A percentile compares a stretch with the other conserved stretches of the same genome.
Conservation (phyloP, 2,888 invertebrate genomes). For the Brachypterus glaber region DNA sequence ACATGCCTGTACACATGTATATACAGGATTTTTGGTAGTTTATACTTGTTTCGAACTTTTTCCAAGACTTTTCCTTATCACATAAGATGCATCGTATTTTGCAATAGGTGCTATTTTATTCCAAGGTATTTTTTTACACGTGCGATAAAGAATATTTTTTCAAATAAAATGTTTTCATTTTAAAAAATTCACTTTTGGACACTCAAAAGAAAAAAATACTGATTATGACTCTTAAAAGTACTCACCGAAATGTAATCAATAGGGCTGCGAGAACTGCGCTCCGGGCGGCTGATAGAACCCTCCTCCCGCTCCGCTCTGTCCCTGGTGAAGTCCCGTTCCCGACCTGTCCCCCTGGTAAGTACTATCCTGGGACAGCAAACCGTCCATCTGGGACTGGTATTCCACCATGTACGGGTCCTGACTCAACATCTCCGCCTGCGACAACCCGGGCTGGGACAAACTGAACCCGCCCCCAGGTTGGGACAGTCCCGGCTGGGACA, state of each 20-base stretch:
- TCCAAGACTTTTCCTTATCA: too few species aligned
- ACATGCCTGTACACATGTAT: too few species aligned
- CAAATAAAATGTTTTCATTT: background rate
- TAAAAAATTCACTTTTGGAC: too few species aligned
- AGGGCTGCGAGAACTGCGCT: conserved; percentile 57
- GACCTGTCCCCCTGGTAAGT: conserved; percentile 45
- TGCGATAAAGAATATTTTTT: too few species aligned
- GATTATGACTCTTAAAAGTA: too few species aligned
- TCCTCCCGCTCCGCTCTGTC: background rate
- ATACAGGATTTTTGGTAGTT: too few species aligned
- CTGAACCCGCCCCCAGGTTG: conserved; percentile 58
- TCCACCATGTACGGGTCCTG: conserved; percentile 79
- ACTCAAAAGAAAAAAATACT: too few species aligned
- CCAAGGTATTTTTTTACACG: too few species aligned
- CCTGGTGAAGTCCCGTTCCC: conserved; percentile 2
- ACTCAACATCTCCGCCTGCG: conserved; percentile 62
- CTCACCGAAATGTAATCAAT: conserved; percentile 44
- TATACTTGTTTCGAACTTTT: too few species aligned
- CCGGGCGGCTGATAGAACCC: conserved; percentile 49
- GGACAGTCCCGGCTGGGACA: conserved; percentile 68
- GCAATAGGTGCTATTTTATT: too few species aligned
- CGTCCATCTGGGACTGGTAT: conserved; percentile 90
- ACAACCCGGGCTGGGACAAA: conserved; percentile 55
- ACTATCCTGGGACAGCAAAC: conserved; percentile 79
- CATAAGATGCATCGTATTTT: too few species aligned